These are phyloP conservation scores for Cryptotermes secundus DNA, from an alignment of 1,140 invertebrate genomes.

Conservation along the genomic window DNA sequence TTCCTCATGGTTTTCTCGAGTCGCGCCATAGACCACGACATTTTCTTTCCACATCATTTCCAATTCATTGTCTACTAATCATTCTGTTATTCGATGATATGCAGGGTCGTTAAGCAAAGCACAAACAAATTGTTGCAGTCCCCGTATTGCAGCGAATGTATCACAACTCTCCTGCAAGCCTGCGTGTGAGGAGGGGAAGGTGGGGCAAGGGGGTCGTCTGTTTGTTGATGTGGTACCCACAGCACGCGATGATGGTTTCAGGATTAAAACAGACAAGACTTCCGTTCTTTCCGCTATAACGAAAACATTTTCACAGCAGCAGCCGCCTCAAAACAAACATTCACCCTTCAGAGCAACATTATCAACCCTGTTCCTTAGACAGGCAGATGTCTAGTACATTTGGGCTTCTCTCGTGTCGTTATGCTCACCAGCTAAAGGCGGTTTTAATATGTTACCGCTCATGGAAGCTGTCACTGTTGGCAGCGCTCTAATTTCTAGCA, in stretches of 20 bases:
- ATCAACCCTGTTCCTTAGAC: not conserved
- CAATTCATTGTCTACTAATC: too few relatives aligned
- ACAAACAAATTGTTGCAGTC: too few relatives aligned
- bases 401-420: not conserved
- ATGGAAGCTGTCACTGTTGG: too few relatives aligned
- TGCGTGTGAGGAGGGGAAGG: too few relatives aligned
- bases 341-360: not conserved
- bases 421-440: not conserved
- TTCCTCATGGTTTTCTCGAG: too few relatives aligned
- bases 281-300: conserved; percentile 11
- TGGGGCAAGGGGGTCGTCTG: not conserved
- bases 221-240: not conserved
- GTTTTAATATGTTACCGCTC: not conserved
- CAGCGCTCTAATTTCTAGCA: too few relatives aligned
- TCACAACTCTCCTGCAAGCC: too few relatives aligned
- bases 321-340: conserved; percentile 6
- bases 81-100: too few relatives aligned
- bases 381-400: conserved; percentile 11
- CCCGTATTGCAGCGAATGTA: too few relatives aligned
- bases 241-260: conserved; percentile 7
- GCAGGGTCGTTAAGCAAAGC: too few relatives aligned
- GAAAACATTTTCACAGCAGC: conserved; percentile 15
- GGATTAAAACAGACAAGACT: conserved; percentile 15
- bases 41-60: too few relatives aligned
- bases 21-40: too few relatives aligned